phyloP scores from a whole-genome alignment of 1,140 invertebrate species.

The Camponotus vicinus region DNA sequence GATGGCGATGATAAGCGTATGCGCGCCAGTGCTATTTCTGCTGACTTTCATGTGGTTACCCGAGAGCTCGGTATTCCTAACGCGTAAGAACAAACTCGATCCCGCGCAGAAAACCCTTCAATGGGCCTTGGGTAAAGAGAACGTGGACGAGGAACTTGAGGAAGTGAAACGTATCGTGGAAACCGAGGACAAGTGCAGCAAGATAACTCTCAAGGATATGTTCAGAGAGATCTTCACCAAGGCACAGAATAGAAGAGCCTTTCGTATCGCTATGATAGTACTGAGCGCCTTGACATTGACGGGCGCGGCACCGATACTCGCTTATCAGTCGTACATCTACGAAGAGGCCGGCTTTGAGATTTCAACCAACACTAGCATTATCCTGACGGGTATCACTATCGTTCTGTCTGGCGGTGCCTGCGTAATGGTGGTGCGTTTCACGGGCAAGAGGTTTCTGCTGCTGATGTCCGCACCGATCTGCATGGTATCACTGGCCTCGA shows the following conservation, averaged over 20 bases:
- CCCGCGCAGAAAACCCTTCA: slow-evolving; percentile 87
- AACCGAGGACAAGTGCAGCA: slow-evolving; percentile 83
- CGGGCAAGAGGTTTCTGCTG: slow-evolving; percentile 91
- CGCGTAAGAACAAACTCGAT: slow-evolving; percentile 81
- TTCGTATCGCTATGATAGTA: slow-evolving; percentile 91
- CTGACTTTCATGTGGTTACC: slow-evolving; percentile 85
- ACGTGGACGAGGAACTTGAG: slow-evolving; percentile 86
- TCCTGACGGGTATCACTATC: slow-evolving; percentile 93
- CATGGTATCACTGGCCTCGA: slow-evolving; percentile 87
- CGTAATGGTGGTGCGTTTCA: slow-evolving; percentile 91
- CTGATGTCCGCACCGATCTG: slow-evolving; percentile 89
- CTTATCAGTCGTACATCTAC: slow-evolving; percentile 93
- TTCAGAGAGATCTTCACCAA: slow-evolving; percentile 87
- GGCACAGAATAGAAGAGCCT: slow-evolving; percentile 88
- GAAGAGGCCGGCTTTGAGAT: slow-evolving; percentile 90
- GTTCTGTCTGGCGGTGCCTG: slow-evolving; percentile 90
- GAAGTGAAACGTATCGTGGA: slow-evolving; percentile 88
- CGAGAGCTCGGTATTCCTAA: slow-evolving; percentile 84
- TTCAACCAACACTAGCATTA: slow-evolving; percentile 89
- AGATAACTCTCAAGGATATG: slow-evolving; percentile 74
- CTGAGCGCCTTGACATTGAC: slow-evolving; percentile 94
- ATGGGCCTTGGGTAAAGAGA: slow-evolving; percentile 88
- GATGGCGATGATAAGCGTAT: slow-evolving; percentile 81
- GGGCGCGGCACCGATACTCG: slow-evolving; percentile 94
- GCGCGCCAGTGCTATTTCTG: slow-evolving; percentile 85